Conservation (phyloP, 1,140 invertebrate species). For the Pogonomyrmex californicus region DNA sequence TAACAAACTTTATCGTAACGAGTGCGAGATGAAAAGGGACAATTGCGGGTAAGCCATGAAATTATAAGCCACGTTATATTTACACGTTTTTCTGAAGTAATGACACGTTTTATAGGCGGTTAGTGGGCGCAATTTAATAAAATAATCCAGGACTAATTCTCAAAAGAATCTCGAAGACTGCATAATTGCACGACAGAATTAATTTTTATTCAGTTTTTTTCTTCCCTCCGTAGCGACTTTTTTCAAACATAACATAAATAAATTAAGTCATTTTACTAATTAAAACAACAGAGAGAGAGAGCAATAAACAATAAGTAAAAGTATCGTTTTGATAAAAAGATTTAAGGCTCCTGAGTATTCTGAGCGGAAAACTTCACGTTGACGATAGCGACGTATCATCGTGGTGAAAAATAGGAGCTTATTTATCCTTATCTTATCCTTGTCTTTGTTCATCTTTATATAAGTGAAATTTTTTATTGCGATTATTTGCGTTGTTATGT, state of each 20-base stretch:
- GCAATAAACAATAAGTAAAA: neutral
- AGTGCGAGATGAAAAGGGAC: slow-evolving; percentile 96
- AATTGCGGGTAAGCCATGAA: slow-evolving; percentile 93
- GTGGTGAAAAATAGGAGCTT: no score
- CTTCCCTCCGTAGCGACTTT: neutral
- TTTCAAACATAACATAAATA: neutral
- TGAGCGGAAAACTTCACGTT: no score
- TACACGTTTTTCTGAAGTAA: slow-evolving; percentile 6
- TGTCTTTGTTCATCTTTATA: no score
- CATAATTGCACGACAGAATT: neutral
- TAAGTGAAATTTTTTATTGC: no score
- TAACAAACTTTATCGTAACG: slow-evolving; percentile 96
- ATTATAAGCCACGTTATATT: slow-evolving; percentile 1
- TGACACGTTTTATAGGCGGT: slow-evolving; percentile 10
- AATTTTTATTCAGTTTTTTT: neutral
- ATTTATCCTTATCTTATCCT: no score
- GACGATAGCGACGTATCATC: no score
- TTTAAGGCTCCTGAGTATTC: neutral
- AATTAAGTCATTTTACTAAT: neutral
- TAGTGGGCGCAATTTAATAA: slow-evolving; percentile 3
- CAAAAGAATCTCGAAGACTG: neutral
- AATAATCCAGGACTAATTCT: neutral
- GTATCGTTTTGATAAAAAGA: neutral
- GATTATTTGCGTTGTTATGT: no score
- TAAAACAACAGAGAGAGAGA: neutral